Base-by-base conservation (phyloP, 1,140 invertebrate genomes). In the Hyphantria cunea region DNA sequence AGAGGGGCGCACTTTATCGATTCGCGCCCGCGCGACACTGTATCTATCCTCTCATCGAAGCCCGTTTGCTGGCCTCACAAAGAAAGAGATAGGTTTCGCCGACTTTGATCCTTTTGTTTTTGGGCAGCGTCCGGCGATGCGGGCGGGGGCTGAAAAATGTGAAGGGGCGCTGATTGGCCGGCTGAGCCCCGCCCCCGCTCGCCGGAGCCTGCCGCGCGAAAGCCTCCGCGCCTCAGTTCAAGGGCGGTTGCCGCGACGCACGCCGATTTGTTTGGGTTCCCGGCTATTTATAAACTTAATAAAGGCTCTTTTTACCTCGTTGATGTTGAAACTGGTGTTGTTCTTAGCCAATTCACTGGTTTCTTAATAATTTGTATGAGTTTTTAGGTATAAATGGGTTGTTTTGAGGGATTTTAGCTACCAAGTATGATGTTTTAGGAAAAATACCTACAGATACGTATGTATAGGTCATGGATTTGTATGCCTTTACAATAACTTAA, bases 21-120 rank as follows among this genome's bases (percentile, higher is more conserved):
- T 86, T 88, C 81, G 84, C 86, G 85, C 85, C 84, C 85, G 85
- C 85, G 82, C 86, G 81, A 87, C 80, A 84, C 80, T 82, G 85
- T 90, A 88, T 90, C 85, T 88, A 83, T 88, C 84, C 82, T 90
- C 86, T 88, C 86, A 86, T 86, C 84, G 85, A 87, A 83, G 84
- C 87, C 78, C 85, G 85, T 69, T 84, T 64, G 81, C 80, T 69
- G 82, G 81, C 85, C 85, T 76, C 85, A 90, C 87, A 90, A 88
- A 90, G 87, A 90, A 90, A 90, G 85, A 90, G 87, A 90, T 90
- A 90, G 87, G 87, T 90, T 90, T 88, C 87, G 84, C 82, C 81
- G 84, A 86, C 84, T 89, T 88, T 88, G 86, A 89, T 88, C 85
- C 86, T 89, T 89, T 89, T 89, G 86, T 89, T 89, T 89, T 89